Conservation (phyloP, 2,888 invertebrate genomes). For the Pheosia gnoma region DNA sequence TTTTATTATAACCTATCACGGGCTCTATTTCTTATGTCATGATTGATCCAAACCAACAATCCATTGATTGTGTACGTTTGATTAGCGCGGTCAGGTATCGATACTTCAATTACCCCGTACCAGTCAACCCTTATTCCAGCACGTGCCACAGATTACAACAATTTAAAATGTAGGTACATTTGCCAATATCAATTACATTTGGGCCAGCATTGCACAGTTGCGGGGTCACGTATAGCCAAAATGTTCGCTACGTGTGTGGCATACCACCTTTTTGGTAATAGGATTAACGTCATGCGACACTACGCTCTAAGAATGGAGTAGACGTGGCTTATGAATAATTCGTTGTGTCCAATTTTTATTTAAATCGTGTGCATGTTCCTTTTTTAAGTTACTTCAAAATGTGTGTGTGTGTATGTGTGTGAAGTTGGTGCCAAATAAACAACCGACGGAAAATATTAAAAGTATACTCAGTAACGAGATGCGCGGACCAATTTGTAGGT, state of each 20-base stretch:
- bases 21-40: no score
- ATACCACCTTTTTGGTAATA: constrained; percentile 50
- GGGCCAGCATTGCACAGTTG: constrained; percentile 40
- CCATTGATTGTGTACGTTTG: no score
- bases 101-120: not conserved
- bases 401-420: no score
- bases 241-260: constrained; percentile 56
- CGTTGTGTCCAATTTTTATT: constrained; percentile 13
- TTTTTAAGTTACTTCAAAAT: no score
- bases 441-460: no score
- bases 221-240: constrained; percentile 57
- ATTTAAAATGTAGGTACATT: constrained; percentile 5
- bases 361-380: constrained; percentile 2
- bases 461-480: no score
- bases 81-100: no score
- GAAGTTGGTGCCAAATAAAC: no score
- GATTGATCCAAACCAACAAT: no score
- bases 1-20: no score
- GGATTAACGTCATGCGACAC: constrained; percentile 56
- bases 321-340: constrained; percentile 30
- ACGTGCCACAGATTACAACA: constrained; percentile 3
- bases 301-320: constrained; percentile 20
- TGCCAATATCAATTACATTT: constrained; percentile 57
- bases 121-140: not conserved
- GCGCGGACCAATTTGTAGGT: no score